Evolutionary conservation across 2,113 vertebrate genomes (phyloP).

Genomic region (Megalops atlanticus): DNA sequence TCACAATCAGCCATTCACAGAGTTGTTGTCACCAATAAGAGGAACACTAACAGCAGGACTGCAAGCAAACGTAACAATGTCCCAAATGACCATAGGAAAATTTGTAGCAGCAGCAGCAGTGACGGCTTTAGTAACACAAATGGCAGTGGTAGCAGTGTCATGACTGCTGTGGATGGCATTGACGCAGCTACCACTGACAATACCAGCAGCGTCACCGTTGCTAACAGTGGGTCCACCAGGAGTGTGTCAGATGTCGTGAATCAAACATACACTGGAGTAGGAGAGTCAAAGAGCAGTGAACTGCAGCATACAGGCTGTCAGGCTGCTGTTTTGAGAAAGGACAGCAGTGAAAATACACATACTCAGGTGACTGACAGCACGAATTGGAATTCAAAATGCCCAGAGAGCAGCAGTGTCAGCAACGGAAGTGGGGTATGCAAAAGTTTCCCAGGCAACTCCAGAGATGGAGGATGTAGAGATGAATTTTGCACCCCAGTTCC

Average conservation of each 20-base stretch:
- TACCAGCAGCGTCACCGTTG: constrained; percentile 8
- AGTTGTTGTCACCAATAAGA: constrained; percentile 16
- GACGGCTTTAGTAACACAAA: not conserved
- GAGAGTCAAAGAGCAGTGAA: not conserved
- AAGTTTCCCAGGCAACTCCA: not conserved
- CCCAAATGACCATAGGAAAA: not conserved
- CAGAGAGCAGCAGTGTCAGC: not conserved
- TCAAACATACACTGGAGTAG: constrained; percentile 14
- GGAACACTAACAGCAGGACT: not conserved
- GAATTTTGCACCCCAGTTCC: not conserved
- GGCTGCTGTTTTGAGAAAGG: not conserved
- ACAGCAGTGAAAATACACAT: not conserved
- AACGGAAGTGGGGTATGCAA: not conserved
- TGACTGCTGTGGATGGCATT: not conserved
- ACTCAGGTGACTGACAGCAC: not conserved
- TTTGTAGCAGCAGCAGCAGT: not conserved
- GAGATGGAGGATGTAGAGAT: constrained; percentile 27
- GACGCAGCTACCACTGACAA: not conserved
- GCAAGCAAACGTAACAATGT: constrained; percentile 31
- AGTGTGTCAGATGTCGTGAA: constrained; percentile 16
- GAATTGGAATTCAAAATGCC: not conserved
- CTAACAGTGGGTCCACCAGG: constrained; percentile 17
- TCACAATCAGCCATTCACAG: constrained; percentile 7
- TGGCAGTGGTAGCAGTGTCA: not conserved
- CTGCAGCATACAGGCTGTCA: constrained; percentile 5